Conservation (phyloP, 2,888 invertebrate species). For the Diachrysia chrysitis region DNA sequence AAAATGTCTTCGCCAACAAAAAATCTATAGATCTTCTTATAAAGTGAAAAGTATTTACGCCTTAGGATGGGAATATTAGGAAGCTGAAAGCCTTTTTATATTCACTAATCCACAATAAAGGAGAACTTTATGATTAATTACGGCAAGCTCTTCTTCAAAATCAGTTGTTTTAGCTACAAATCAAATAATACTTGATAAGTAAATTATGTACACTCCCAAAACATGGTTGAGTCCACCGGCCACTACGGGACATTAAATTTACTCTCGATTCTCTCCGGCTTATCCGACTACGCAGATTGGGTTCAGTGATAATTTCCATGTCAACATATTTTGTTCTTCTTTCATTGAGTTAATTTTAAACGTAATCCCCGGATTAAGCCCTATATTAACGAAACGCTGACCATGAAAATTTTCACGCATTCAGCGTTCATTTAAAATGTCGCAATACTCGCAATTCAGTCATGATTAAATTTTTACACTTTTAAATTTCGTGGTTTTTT, state of each 20-base stretch:
- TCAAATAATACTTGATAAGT: conserved; percentile 35
- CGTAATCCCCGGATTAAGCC: conserved; percentile 15
- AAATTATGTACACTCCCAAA: conserved; percentile 28
- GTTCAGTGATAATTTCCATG: conserved; percentile 36
- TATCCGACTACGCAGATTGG: conserved; percentile 34
- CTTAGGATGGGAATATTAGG: conserved; percentile 26
- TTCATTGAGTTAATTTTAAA: conserved; percentile 29
- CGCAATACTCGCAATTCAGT: background rate
- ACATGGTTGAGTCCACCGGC: conserved; percentile 24
- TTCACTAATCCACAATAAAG: conserved; percentile 3
- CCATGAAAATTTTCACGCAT: conserved; percentile 6
- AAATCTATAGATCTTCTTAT: conserved; percentile 43
- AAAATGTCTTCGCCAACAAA: conserved; percentile 71
- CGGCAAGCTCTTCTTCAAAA: conserved; percentile 16
- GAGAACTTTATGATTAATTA: background rate
- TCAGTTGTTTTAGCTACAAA: conserved; percentile 1
- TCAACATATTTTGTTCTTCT: conserved; percentile 39
- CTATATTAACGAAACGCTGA: conserved; percentile 26
- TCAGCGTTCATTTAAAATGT: conserved; percentile 19
- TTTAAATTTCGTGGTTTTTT: background rate
- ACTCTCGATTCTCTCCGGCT: conserved; percentile 22
- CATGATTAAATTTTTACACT: conserved; percentile 1
- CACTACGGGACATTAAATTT: conserved; percentile 43
- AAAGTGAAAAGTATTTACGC: conserved; percentile 40
- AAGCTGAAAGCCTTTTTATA: conserved; percentile 25